Evolutionary conservation across 2,888 invertebrate species (phyloP), one percentile per base, ranked within the genome.

Genomic region (Clitarchus hookeri): DNA sequence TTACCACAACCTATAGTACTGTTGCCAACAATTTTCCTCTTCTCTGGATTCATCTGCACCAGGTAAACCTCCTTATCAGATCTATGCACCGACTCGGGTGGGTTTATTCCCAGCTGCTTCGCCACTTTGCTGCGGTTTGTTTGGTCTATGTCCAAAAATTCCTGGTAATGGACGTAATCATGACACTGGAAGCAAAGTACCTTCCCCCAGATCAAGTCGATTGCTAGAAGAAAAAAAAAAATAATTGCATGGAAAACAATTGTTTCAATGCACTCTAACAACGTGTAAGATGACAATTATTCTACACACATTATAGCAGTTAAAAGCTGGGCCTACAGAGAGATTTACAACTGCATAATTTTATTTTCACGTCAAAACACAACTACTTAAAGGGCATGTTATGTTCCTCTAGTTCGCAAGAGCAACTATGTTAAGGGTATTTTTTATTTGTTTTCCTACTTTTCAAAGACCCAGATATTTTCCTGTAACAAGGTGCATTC

Each of bases 121-220:
- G 84, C 79, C 44, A 83, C 82, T 44, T 87, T 86, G 12, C 53
- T 36, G 78, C 98, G 88, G 84, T 89, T 89, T 82, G 89, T 89
- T 85, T 91, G 90, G 65, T 92, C 91, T 86, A 93, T 91, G 44
- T 90, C 90, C 87, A 93, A 91, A 85, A 93, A 91, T 89, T 97
- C 96, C 87, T 94, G 92, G 90, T 98, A 97, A 92, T 98, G 98
- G 84, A 98, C 95, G 91, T 98, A 99, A 91, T 99, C 98, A 88
- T 95, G 95, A 91, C 99, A 99, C 90, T 95, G 94, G 90, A 95
- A 95, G 91, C 99, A 99, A 91, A 96, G 96, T 16, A 99, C 93
- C 91, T 97, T 96, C 83, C 98, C 98, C 92, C 97, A 97, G 86
- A 94, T 94, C 84, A 98, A 92, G 91, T 99, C 98, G 89, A 98